Conservation (phyloP, 2,888 invertebrate genomes). For the Xestoiulus laeticollis region DNA sequence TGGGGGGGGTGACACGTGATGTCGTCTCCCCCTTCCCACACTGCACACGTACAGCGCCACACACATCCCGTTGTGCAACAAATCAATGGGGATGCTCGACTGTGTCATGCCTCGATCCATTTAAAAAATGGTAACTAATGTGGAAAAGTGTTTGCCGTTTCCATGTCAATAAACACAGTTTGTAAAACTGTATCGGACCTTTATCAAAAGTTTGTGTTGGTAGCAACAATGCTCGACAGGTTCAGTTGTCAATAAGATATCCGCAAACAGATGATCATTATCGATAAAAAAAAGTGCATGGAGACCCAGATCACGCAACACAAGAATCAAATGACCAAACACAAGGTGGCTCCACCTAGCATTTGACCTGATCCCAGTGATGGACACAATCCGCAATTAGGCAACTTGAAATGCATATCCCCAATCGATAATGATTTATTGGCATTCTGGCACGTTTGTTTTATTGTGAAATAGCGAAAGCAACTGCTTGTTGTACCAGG, state of each 20-base stretch:
- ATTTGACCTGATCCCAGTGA: background rate
- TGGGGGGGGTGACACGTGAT: background rate
- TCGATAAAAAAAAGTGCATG: background rate
- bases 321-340: background rate
- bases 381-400: background rate
- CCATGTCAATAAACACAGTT: background rate
- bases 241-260: conserved; percentile 4
- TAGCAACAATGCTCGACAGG: background rate
- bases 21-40: background rate
- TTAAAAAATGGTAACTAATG: conserved; percentile 11
- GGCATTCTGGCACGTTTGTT: background rate
- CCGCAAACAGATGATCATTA: background rate
- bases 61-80: too few relatives aligned
- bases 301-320: background rate
- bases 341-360: background rate
- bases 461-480: background rate
- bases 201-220: background rate
- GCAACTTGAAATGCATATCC: background rate
- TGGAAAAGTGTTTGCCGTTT: background rate
- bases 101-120: too few relatives aligned
- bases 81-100: too few relatives aligned
- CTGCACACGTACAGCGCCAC: too few relatives aligned
- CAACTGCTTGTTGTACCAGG: conserved; percentile 6
- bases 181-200: background rate
- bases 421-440: conserved; percentile 17